Evolutionary conservation across 2,888 invertebrate genomes (phyloP).

Genomic region (Pristionchus japonicus): DNA sequence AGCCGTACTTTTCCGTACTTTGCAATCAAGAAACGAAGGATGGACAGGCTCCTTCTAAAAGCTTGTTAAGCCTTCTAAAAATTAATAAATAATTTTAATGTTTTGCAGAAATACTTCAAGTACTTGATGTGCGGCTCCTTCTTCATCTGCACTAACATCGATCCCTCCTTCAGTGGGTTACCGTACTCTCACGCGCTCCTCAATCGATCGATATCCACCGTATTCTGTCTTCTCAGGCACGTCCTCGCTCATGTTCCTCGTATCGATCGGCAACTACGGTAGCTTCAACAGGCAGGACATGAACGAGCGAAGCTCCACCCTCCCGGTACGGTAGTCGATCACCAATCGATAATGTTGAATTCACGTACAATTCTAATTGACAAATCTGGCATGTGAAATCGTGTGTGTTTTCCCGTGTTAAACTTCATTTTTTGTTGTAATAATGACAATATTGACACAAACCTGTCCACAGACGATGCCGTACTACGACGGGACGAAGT

Average conservation of each 20-base stretch:
- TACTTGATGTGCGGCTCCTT: slow-evolving; percentile 64
- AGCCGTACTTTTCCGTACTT: too few species aligned
- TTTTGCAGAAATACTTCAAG: slow-evolving; percentile 49
- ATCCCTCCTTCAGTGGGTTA: slow-evolving; percentile 58
- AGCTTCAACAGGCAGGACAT: slow-evolving; percentile 8
- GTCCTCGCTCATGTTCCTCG: slow-evolving; percentile 49
- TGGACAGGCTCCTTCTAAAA: background rate
- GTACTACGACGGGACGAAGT: slow-evolving; percentile 62
- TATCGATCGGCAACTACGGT: slow-evolving; percentile 60
- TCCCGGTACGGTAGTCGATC: slow-evolving; percentile 51
- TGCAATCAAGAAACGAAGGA: too few species aligned
- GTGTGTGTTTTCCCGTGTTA: background rate
- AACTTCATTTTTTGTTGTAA: background rate
- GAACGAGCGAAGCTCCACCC: slow-evolving; percentile 52
- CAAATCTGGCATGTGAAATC: too few species aligned
- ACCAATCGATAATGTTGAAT: too few species aligned
- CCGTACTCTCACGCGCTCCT: background rate
- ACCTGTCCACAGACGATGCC: slow-evolving; percentile 62
- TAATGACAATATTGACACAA: background rate
- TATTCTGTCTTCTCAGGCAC: slow-evolving; percentile 13
- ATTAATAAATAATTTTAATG: background rate
- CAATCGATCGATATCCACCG: background rate
- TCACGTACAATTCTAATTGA: too few species aligned
- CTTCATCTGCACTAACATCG: slow-evolving; percentile 65
- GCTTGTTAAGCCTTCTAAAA: background rate